Percentiles rank a stretch among this genome's conserved stretches.
Conservation (phyloP, 2,113 vertebrate genomes). For the Pollimyrus isidori region DNA sequence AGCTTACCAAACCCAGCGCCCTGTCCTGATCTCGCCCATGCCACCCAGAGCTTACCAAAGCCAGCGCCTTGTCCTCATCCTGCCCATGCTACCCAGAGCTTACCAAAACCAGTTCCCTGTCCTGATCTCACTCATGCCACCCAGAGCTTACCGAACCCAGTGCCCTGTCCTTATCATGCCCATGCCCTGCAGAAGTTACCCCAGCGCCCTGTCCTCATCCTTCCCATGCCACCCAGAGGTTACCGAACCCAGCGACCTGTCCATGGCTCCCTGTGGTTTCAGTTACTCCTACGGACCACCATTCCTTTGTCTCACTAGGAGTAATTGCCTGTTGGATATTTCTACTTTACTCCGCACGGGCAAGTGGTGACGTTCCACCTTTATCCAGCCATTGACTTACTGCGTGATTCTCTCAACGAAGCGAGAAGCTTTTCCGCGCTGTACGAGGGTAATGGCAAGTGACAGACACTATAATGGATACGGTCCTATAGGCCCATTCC, state of each 20-base stretch:
- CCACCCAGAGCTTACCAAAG: too few relatives aligned
- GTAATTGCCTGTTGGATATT: neutral
- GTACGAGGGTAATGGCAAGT: neutral
- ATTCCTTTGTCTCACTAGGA: neutral
- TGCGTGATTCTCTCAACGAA: neutral
- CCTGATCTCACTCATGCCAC: too few relatives aligned
- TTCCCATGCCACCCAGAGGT: too few relatives aligned
- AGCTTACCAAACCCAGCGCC: too few relatives aligned
- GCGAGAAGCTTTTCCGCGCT: neutral
- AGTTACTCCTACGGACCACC: neutral
- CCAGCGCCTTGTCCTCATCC: too few relatives aligned
- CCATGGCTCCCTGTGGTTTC: neutral
- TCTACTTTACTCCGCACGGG: neutral
- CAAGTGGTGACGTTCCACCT: neutral
- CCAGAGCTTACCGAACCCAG: too few relatives aligned
- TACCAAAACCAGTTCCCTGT: too few relatives aligned
- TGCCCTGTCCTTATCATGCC: neutral
- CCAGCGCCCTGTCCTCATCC: too few relatives aligned
- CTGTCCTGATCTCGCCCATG: too few relatives aligned
- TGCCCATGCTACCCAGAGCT: too few relatives aligned
- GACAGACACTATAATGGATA: neutral
- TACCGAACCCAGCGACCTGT: too few relatives aligned
- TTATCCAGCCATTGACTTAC: neutral
- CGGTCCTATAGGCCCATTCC: neutral
- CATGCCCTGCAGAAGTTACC: too few relatives aligned